These are phyloP conservation scores for Rallus limicola DNA, from an alignment of 2,113 vertebrate species.

Conservation along the genomic window DNA sequence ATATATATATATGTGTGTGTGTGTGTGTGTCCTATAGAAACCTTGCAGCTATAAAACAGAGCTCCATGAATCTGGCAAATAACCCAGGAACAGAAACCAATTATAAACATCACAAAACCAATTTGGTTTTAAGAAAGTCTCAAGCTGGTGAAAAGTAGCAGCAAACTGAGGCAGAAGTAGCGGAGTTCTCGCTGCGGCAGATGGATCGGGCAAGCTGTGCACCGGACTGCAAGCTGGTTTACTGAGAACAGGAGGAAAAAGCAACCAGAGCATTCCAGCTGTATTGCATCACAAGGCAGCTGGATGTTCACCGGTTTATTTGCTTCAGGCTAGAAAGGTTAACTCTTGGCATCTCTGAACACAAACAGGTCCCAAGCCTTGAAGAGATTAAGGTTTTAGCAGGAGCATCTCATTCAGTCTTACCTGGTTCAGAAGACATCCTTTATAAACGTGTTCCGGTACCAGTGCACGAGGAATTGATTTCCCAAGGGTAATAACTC, in stretches of 20 bases:
- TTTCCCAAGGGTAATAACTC: neutral
- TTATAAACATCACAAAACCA: neutral
- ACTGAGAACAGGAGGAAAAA: neutral
- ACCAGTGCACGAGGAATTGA: neutral
- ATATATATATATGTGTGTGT: neutral
- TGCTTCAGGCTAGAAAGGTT: neutral
- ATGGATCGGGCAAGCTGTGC: neutral
- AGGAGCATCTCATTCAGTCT: neutral
- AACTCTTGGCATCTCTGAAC: neutral
- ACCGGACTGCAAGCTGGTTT: neutral
- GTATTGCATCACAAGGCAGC: conserved; percentile 53
- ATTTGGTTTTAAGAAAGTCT: conserved; percentile 9
- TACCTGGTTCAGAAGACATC: conserved; percentile 67
- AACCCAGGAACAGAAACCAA: neutral
- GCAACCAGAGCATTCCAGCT: conserved; percentile 43
- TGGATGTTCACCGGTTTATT: neutral
- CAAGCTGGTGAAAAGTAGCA: neutral
- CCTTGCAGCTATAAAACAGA: neutral
- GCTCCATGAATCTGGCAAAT: neutral
- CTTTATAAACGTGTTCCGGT: neutral
- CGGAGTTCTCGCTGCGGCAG: neutral
- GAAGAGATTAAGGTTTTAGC: neutral
- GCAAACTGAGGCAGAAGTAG: neutral
- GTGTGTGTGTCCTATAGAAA: neutral
- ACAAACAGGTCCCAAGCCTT: neutral